Conservation (phyloP, 2,113 vertebrate genomes). For the Gallinago jamesoni region DNA sequence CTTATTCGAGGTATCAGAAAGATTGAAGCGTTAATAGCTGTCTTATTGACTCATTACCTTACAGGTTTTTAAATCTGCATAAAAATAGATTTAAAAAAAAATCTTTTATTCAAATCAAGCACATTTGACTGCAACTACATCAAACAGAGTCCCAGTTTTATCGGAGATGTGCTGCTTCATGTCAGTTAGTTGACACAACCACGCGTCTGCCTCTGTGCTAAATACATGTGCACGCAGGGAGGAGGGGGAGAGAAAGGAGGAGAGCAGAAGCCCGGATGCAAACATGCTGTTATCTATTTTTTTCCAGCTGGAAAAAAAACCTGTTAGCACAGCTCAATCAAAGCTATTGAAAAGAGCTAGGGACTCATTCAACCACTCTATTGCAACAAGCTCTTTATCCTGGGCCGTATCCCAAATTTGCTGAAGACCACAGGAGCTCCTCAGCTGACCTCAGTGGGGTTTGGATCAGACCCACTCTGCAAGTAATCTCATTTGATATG, state of each 20-base stretch:
- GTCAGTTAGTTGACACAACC: constrained; percentile 55
- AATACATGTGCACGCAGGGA: neutral
- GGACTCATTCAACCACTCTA: neutral
- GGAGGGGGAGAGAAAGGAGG: neutral
- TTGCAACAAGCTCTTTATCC: neutral
- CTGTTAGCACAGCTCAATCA: neutral
- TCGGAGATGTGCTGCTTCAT: constrained; percentile 28
- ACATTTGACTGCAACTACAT: constrained; percentile 49
- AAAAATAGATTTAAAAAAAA: constrained; percentile 43
- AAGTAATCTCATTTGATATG: constrained; percentile 18
- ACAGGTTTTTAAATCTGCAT: constrained; percentile 49
- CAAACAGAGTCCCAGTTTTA: constrained; percentile 66
- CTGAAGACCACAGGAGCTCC: neutral
- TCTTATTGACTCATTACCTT: constrained; percentile 56
- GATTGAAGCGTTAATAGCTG: constrained; percentile 62
- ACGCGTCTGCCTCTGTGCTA: constrained; percentile 23
- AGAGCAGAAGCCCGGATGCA: neutral
- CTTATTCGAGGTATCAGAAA: constrained; percentile 19
- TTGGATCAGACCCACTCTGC: neutral
- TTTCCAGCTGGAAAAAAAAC: neutral
- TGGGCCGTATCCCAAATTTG: neutral
- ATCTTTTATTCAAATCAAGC: constrained; percentile 44
- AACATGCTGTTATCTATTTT: neutral
- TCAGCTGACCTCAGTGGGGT: neutral
- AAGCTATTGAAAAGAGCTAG: neutral